These are phyloP conservation scores for Limosa lapponica DNA, from an alignment of 2,797 vertebrate species.

Conservation along the genomic window DNA sequence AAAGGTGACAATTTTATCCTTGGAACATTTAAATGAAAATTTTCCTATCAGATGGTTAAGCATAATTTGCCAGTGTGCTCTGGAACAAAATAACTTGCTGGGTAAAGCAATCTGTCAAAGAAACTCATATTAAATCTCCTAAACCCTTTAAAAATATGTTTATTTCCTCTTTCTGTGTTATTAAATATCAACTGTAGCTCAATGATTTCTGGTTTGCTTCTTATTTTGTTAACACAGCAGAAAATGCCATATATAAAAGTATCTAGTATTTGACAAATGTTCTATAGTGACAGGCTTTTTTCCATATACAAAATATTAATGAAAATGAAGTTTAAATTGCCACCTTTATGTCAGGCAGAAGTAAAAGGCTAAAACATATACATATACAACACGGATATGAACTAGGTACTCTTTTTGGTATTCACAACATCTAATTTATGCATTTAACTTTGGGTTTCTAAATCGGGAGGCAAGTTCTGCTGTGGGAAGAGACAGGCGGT, in stretches of 20 bases:
- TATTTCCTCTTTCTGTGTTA: not conserved
- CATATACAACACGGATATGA: not conserved
- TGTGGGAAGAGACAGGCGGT: not conserved
- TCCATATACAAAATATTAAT: not conserved
- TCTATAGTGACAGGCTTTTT: not conserved
- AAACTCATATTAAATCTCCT: not conserved
- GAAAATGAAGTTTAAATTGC: constrained; percentile 34
- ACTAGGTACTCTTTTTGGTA: not conserved
- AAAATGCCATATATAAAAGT: not conserved
- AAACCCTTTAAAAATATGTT: not conserved
- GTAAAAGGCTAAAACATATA: constrained; percentile 18
- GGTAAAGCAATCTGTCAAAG: constrained; percentile 62
- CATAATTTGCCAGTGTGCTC: constrained; percentile 50
- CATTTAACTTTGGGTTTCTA: not conserved
- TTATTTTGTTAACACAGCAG: not conserved
- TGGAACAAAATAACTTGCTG: constrained; percentile 66
- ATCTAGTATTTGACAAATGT: not conserved
- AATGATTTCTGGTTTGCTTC: not conserved
- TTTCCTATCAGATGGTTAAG: constrained; percentile 60
- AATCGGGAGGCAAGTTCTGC: not conserved
- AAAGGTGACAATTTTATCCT: constrained; percentile 32
- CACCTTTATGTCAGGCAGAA: constrained; percentile 6
- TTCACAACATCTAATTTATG: not conserved
- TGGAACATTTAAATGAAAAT: constrained; percentile 64
- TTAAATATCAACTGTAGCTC: not conserved